Conservation (phyloP, 2,888 invertebrate genomes). For the Dynastes grantii region DNA sequence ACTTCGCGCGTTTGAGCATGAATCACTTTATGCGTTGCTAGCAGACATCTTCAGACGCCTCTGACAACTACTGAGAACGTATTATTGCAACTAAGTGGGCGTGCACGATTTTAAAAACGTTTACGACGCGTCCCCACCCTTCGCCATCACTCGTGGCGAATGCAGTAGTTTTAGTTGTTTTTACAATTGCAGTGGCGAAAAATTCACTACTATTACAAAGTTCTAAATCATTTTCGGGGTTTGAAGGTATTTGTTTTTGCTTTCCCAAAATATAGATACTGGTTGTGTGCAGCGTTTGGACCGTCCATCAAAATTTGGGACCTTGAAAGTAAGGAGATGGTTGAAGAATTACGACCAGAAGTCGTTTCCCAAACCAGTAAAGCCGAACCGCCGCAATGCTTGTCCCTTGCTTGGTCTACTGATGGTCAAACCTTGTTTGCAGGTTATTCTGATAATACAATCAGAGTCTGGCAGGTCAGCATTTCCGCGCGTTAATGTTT, state of each 20-base stretch:
- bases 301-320: slow-evolving; percentile 99
- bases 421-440: slow-evolving; percentile 99
- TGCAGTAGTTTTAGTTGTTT: not conserved
- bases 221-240: too few relatives aligned
- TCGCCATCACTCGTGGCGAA: too few relatives aligned
- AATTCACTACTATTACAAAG: slow-evolving; percentile 57
- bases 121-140: too few relatives aligned
- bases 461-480: slow-evolving; percentile 99
- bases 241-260: too few relatives aligned
- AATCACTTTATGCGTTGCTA: too few relatives aligned
- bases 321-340: slow-evolving; percentile 99
- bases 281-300: slow-evolving; percentile 99
- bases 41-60: too few relatives aligned
- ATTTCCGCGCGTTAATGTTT: slow-evolving; percentile 81
- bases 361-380: slow-evolving; percentile 86
- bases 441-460: slow-evolving; percentile 98
- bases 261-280: slow-evolving; percentile 75
- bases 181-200: slow-evolving; percentile 22
- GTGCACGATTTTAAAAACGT: too few relatives aligned
- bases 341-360: slow-evolving; percentile 98
- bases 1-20: too few relatives aligned
- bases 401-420: slow-evolving; percentile 98
- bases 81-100: too few relatives aligned
- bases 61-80: too few relatives aligned
- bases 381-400: slow-evolving; percentile 95